A percentile compares a stretch with the other conserved stretches of the same genome.
phyloP scores from a whole-genome alignment of 1,140 invertebrate species.

The Bradysia coprophila region DNA sequence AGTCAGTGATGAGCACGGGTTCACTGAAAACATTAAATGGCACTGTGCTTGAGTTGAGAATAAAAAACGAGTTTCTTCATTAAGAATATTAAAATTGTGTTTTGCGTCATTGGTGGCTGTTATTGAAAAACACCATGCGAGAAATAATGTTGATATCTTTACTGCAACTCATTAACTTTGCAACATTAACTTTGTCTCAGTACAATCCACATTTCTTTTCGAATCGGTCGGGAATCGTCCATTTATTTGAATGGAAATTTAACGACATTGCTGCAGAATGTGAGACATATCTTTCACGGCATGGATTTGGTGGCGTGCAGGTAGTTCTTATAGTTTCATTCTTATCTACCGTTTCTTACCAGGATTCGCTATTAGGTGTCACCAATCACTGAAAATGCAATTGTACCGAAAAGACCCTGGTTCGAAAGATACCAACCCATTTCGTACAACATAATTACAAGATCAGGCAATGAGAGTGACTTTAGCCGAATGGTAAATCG shows the following conservation, averaged over 20 bases:
- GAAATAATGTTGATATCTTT: too few relatives aligned
- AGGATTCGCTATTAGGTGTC: slow-evolving; percentile 6
- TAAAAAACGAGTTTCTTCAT: too few relatives aligned
- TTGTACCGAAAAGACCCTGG: slow-evolving; percentile 34
- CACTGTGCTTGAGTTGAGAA: too few relatives aligned
- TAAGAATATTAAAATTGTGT: too few relatives aligned
- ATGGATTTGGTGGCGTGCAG: slow-evolving; percentile 45
- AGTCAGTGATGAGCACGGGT: too few relatives aligned
- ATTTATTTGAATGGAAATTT: slow-evolving; percentile 45
- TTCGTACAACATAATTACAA: slow-evolving; percentile 52
- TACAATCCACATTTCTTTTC: too few relatives aligned
- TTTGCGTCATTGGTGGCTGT: too few relatives aligned
- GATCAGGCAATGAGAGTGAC: slow-evolving; percentile 46
- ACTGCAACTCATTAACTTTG: too few relatives aligned
- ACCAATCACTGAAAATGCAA: slow-evolving; percentile 19
- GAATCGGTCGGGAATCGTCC: too few relatives aligned
- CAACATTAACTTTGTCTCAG: too few relatives aligned
- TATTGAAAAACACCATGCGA: too few relatives aligned
- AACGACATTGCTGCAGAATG: slow-evolving; percentile 48
- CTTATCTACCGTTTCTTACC: neutral
- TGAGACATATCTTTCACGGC: slow-evolving; percentile 39
- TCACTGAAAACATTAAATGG: too few relatives aligned
- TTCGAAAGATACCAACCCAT: slow-evolving; percentile 73
- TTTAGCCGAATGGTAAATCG: slow-evolving; percentile 47
- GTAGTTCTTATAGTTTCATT: slow-evolving; percentile 19